Percentiles rank a stretch among this genome's conserved stretches.
Evolutionary conservation across 1,140 invertebrate genomes (phyloP).

Genomic region (Probaryconus sp.): DNA sequence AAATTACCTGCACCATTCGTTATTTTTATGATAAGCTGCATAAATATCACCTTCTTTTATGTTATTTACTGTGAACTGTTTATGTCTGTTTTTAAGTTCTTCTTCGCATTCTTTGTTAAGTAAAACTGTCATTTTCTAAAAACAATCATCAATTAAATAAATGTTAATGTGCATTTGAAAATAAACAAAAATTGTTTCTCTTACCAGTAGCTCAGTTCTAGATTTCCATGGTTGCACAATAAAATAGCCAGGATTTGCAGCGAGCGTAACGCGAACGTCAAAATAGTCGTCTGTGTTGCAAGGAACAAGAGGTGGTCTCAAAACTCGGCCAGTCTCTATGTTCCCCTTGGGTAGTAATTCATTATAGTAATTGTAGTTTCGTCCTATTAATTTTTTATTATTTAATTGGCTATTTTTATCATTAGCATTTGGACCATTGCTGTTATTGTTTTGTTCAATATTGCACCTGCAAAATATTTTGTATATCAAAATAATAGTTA

Average conservation of each 20-base stretch:
- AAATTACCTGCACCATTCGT: conserved; percentile 81
- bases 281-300: conserved; percentile 74
- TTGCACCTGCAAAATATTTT: no score
- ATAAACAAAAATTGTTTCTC: no score
- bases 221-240: conserved; percentile 69
- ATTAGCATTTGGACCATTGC: conserved; percentile 65
- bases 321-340: conserved; percentile 21
- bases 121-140: conserved; percentile 77
- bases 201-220: conserved; percentile 25
- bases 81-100: conserved; percentile 66
- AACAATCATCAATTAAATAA: conserved; percentile 1
- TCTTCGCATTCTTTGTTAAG: conserved; percentile 77
- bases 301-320: conserved; percentile 72
- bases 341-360: conserved; percentile 25
- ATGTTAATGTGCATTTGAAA: no score
- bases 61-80: conserved; percentile 59
- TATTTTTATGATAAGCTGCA: conserved; percentile 78
- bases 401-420: conserved; percentile 51
- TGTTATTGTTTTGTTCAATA: conserved; percentile 38
- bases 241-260: conserved; percentile 81
- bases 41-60: conserved; percentile 77
- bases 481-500: background rate
- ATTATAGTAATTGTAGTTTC: conserved; percentile 37
- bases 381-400: conserved; percentile 28
- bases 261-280: conserved; percentile 80